Evolutionary conservation across 2,113 vertebrate species (phyloP), one percentile per base, ranked within the genome.

Genomic region (Electrona antarctica): DNA sequence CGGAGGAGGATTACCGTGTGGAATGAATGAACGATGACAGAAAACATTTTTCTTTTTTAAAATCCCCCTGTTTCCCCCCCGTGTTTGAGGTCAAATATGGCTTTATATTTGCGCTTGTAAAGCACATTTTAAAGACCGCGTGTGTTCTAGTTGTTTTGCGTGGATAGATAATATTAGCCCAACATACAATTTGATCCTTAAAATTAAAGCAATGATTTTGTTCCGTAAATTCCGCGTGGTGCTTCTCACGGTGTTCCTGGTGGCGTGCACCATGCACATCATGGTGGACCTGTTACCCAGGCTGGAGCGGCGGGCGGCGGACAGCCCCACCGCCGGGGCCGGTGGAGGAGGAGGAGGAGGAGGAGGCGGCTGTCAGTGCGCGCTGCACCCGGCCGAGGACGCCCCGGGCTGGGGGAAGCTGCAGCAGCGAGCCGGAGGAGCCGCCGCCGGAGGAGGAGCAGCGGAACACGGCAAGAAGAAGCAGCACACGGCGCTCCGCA

Each of bases 251-350:
- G 95, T 95, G 64, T 96, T 98, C 73, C 80, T 98, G 63, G 83
- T 96, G 33, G 96, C 96, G 45, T 97, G 97, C 89, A 96, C 96
- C 63, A 93, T 97, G 94, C 96, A 98, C 91, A 96, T 98, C 77
- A 93, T 95, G 92, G 94, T 98, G 74, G 96, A 97, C 90, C 84
- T 98, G 88, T 85, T 98, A 78, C 96, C 96, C 3, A 94, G 93
- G 80, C 93, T 97, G 84, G 96, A 97, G 89, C 92, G 91, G 84
- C 90, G 94, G 1, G 86, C 93, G 1, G 64, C 79, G 3, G 86
- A 88, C 60, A 60, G 91, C 76, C 90, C 84, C 97, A 87, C 86
- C 98, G 78, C 96, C 96, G 3, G 94, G 93, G 80, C 21, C 21
- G 21, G 21, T 21, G 92, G 91, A 84, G 90, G 94, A 1, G 86